Percentiles rank a stretch among this genome's conserved stretches.
Evolutionary conservation across 1,140 invertebrate species (phyloP).

Genomic region (Ceratina australensis): DNA sequence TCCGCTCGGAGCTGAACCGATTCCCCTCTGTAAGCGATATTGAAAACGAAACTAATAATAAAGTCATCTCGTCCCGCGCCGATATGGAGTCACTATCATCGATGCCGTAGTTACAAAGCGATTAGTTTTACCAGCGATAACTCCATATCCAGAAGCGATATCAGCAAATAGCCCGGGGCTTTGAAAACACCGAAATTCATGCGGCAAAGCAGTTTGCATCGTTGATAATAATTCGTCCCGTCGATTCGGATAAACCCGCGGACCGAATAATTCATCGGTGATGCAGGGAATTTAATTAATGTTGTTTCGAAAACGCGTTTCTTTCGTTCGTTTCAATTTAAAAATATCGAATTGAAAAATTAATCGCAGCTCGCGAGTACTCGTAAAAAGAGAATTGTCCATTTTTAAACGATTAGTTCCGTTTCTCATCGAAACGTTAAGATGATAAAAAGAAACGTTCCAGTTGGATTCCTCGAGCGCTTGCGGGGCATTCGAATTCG

Average conservation of each 20-base stretch:
- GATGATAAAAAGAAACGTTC: no score
- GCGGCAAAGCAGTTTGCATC: neutral
- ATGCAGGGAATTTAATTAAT: conserved; percentile 2
- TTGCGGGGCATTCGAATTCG: conserved; percentile 11
- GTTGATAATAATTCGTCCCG: conserved; percentile 3
- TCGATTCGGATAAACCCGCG: neutral
- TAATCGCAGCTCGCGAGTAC: no score
- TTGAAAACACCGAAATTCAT: neutral
- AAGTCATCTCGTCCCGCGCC: no score
- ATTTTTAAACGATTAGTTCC: no score
- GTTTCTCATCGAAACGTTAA: no score
- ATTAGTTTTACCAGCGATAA: neutral
- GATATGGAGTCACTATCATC: neutral
- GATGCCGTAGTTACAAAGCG: neutral
- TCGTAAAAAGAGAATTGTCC: no score
- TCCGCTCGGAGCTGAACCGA: no score
- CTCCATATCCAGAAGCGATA: neutral
- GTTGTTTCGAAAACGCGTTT: neutral
- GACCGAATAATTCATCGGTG: neutral
- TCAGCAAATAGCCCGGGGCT: neutral
- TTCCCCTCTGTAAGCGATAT: neutral
- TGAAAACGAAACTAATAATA: no score
- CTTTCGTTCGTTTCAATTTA: no score
- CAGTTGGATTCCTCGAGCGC: neutral
- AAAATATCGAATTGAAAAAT: no score